Evolutionary conservation across 2,113 vertebrate genomes (phyloP).

Genomic region (Bubo blakistoni): DNA sequence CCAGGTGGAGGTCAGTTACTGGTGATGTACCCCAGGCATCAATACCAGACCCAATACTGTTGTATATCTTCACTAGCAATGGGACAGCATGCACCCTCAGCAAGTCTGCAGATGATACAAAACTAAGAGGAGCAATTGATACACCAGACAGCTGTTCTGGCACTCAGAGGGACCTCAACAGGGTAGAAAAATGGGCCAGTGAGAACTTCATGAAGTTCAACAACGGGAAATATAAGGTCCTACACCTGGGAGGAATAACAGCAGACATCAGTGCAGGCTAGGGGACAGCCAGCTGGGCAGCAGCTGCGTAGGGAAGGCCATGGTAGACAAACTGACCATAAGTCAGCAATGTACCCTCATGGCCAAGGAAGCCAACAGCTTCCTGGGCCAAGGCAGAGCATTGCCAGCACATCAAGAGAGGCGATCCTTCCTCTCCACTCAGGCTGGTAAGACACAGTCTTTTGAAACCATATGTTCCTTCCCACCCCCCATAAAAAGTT

Average conservation of each 20-base stretch:
- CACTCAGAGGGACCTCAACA: background rate
- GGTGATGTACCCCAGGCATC: background rate
- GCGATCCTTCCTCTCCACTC: background rate
- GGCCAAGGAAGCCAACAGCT: background rate
- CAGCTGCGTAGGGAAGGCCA: background rate
- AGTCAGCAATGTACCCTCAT: background rate
- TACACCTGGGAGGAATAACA: background rate
- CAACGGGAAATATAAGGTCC: background rate
- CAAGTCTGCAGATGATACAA: background rate
- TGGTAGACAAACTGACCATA: background rate
- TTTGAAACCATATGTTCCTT: background rate
- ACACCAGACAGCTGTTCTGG: too few species aligned
- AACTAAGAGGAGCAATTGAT: background rate
- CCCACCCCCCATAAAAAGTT: rapidly evolving
- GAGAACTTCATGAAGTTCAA: background rate
- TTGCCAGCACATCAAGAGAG: background rate
- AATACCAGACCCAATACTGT: too few species aligned
- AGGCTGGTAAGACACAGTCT: background rate
- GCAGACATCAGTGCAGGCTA: background rate
- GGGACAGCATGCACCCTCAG: background rate
- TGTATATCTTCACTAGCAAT: background rate
- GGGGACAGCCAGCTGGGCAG: background rate
- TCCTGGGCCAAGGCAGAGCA: background rate
- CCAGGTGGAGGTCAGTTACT: background rate
- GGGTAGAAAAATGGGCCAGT: background rate